A percentile compares a stretch with the other conserved stretches of the same genome.
Conservation (phyloP, 2,888 invertebrate genomes). For the Microctonus brassicae region DNA sequence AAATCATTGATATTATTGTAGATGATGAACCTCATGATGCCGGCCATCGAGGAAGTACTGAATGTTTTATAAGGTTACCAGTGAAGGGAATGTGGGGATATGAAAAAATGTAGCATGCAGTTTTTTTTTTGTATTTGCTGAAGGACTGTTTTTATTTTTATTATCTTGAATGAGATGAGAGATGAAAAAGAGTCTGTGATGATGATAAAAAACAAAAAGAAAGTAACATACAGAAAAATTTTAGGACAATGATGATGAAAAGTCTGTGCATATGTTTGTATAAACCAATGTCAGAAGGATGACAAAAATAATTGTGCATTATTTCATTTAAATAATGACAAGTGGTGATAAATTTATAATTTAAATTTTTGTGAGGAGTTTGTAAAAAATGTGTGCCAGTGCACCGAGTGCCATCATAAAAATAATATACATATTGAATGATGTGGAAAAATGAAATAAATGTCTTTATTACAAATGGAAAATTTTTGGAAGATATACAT, state of each 20-base stretch:
- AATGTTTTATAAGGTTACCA: conserved; percentile 19
- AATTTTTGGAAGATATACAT: not conserved
- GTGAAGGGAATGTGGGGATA: not conserved
- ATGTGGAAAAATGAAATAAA: not conserved
- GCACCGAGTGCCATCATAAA: conserved; percentile 64
- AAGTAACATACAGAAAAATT: too few species aligned
- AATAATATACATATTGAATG: not conserved
- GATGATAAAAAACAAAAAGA: not conserved
- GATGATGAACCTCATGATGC: not conserved
- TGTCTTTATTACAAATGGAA: not conserved
- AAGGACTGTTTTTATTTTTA: not conserved
- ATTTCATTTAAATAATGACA: not conserved
- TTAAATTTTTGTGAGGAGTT: conserved; percentile 14
- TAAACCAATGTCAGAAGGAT: conserved; percentile 23
- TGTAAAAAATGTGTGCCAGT: conserved; percentile 55
- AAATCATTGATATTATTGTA: not conserved
- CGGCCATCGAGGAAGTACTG: conserved; percentile 11
- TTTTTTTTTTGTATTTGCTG: conserved; percentile 4
- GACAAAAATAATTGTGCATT: too few species aligned
- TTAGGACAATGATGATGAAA: conserved; percentile 20
- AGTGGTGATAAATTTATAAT: conserved; percentile 11
- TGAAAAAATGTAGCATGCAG: not conserved
- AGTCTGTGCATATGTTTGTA: conserved; percentile 13
- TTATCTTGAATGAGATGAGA: not conserved
- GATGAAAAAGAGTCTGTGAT: conserved; percentile 14